phyloP scores from a whole-genome alignment of 2,888 invertebrate species.

The Philereme vetulata region DNA sequence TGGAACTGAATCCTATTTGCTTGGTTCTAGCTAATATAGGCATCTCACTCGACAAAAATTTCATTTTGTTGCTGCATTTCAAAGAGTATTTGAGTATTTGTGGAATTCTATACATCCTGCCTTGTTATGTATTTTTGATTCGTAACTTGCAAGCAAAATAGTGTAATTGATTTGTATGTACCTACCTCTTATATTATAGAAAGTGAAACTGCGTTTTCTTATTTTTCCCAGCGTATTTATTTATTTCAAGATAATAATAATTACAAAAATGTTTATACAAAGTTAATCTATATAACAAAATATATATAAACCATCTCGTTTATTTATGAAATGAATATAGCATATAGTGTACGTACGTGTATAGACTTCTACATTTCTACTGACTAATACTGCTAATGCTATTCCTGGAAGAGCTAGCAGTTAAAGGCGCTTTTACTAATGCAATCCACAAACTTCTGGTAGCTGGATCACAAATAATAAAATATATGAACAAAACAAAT shows the following conservation, averaged over 20 bases:
- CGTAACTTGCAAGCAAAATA: too few relatives aligned
- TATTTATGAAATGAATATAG: too few relatives aligned
- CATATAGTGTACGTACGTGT: too few relatives aligned
- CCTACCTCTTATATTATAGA: too few relatives aligned
- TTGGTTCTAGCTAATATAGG: neutral
- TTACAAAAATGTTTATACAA: too few relatives aligned
- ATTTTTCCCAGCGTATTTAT: too few relatives aligned
- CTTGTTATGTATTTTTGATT: neutral
- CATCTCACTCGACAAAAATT: neutral
- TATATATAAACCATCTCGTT: too few relatives aligned
- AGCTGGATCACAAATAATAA: slow-evolving; percentile 81
- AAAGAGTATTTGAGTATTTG: slow-evolving; percentile 3
- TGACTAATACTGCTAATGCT: slow-evolving; percentile 60
- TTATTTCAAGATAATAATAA: too few relatives aligned
- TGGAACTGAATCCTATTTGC: neutral
- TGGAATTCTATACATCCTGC: slow-evolving; percentile 6
- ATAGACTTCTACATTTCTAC: slow-evolving; percentile 8
- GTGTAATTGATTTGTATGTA: too few relatives aligned
- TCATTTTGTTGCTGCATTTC: slow-evolving; percentile 6
- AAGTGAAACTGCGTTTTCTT: too few relatives aligned
- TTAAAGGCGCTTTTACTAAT: slow-evolving; percentile 65
- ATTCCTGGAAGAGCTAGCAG: slow-evolving; percentile 55
- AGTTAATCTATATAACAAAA: too few relatives aligned
- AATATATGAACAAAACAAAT: slow-evolving; percentile 85
- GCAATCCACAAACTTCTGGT: slow-evolving; percentile 81